phyloP scores from a whole-genome alignment of 2,888 invertebrate genomes.

The Drosophila hamatofila region DNA sequence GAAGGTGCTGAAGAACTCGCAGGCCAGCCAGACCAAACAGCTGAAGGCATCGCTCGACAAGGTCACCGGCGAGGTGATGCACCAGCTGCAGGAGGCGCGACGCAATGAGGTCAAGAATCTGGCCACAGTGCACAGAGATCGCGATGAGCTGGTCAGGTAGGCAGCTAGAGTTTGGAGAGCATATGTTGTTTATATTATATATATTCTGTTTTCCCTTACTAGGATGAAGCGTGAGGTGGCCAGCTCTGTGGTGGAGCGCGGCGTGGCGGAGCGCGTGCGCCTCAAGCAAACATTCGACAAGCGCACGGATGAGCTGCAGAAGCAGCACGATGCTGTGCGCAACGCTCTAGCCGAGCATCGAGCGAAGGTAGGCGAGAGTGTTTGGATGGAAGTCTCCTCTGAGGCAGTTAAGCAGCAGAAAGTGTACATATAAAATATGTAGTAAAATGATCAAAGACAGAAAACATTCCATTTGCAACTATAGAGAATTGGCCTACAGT shows the following conservation, averaged over 20 bases:
- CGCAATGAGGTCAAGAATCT: conserved; percentile 95
- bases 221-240: conserved; percentile 85
- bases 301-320: conserved; percentile 90
- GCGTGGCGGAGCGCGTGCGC: conserved; percentile 94
- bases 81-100: conserved; percentile 92
- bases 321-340: conserved; percentile 91
- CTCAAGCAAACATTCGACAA: conserved; percentile 91
- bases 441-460: too few species aligned
- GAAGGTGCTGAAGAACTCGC: conserved; percentile 92
- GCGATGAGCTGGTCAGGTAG: conserved; percentile 95
- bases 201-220: background rate
- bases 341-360: conserved; percentile 89
- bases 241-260: conserved; percentile 91
- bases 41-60: conserved; percentile 90
- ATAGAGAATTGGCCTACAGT: too few species aligned
- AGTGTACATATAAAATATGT: too few species aligned
- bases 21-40: conserved; percentile 92
- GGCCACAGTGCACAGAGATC: conserved; percentile 94
- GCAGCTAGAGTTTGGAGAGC: conserved; percentile 23
- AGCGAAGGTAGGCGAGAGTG: conserved; percentile 86
- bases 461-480: too few species aligned
- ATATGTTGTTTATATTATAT: background rate
- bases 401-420: too few species aligned
- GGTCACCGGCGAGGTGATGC: conserved; percentile 91
- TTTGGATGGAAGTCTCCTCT: too few species aligned